Evolutionary conservation across 2,888 invertebrate species (phyloP).

Genomic region (Sphinx pinastri): DNA sequence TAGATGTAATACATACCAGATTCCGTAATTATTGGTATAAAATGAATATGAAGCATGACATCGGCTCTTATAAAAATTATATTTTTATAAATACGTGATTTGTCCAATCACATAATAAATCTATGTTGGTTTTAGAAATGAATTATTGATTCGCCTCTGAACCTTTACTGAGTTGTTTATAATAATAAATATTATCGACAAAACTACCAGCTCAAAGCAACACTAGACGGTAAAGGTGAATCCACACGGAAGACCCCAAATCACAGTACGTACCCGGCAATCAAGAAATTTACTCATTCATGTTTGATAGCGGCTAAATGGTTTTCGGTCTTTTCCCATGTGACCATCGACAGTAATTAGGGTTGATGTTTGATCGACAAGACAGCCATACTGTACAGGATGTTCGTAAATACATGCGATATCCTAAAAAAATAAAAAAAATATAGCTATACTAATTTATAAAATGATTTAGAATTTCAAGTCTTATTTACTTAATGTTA

Average conservation of each 20-base stretch:
- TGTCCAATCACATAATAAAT: too few relatives aligned
- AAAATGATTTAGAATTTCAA: too few relatives aligned
- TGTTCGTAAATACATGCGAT: neutral
- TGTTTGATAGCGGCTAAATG: conserved; percentile 76
- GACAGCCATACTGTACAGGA: conserved; percentile 21
- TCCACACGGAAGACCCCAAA: conserved; percentile 66
- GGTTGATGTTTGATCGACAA: conserved; percentile 29
- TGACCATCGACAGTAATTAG: conserved; percentile 70
- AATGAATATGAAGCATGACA: too few relatives aligned
- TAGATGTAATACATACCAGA: too few relatives aligned
- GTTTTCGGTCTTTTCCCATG: conserved; percentile 74
- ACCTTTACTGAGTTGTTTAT: neutral
- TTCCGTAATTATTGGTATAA: too few relatives aligned
- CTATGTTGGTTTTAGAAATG: too few relatives aligned
- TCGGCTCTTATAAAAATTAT: too few relatives aligned
- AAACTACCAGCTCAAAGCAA: neutral
- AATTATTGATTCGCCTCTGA: too few relatives aligned
- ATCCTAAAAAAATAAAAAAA: neutral
- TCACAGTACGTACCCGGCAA: conserved; percentile 69
- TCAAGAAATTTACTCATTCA: conserved; percentile 75
- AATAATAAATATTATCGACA: neutral
- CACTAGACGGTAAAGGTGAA: conserved; percentile 23
- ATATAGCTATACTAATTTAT: too few relatives aligned
- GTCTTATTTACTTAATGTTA: too few relatives aligned
- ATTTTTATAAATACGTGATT: too few relatives aligned